Evolutionary conservation across 2,113 vertebrate species (phyloP), one percentile per base, ranked within the genome.

Genomic region (Osmerus mordax): DNA sequence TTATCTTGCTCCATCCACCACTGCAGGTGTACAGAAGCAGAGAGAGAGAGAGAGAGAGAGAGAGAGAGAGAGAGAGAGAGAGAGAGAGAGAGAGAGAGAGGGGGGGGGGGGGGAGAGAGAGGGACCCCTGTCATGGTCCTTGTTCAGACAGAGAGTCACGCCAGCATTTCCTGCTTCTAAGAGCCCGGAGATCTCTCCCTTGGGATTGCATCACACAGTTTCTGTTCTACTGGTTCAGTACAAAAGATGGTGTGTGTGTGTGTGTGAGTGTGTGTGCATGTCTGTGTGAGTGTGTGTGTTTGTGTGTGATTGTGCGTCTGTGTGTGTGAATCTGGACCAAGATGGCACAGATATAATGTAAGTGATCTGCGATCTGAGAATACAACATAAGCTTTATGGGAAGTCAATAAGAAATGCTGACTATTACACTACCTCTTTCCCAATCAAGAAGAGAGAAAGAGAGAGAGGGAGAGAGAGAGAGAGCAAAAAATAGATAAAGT

Each of bases 341-440:
- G 55, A 72, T 72, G 62, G 58, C 68, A 69, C 64, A 81, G 60
- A 56, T 76, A 63, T 66, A 79, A 77, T 74, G 72, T 68, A 61
- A 76, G 63, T 70, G 79, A 82, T 84, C 75, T 83, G 60, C 55
- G 11, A 56, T 5, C 63, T 56, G 12, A 41, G 47, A 71, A 69
- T 56, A 67, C 54, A 62, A 18, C 59, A 69, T n/a, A 28, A 65
- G 53, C 62, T 54, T 73, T 65, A 72, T 23, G 28, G 56, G 73
- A n/a, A 36, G 47, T 55, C 70, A 36, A 55, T 71, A 78, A 61
- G 51, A 71, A 71, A 67, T 28, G 53, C 64, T 70, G 77, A 72
- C 67, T 70, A 32, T 58, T 73, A 64, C 72, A 58, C 64, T 58
- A 64, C 56, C 29, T 51, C 41, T 47, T 64, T 36, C 29, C 32